Evolutionary conservation across 1,140 invertebrate genomes (phyloP), one percentile per base, ranked within the genome.

Genomic region (Sesamia nonagrioides): DNA sequence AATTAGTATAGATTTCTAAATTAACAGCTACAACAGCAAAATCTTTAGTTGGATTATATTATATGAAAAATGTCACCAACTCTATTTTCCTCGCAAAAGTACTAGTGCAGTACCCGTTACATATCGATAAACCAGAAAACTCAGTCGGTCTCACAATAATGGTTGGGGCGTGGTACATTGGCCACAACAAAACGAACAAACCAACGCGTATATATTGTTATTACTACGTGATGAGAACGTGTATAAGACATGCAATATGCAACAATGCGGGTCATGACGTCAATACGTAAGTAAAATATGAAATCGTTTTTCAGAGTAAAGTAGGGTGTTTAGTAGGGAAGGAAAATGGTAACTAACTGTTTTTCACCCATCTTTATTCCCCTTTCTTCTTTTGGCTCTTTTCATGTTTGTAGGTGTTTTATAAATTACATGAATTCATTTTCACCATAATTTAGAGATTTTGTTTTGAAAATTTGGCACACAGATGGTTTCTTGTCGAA

Each of bases 181-280:
- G 73, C 71, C 66, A 77, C 74, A 50, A 90, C 85, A 91, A 92
- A 91, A 91, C 88, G 87, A 89, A 86, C 77, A 6, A 27, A 74
- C 33, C 71, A 60, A 58, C 42, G 42, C 45, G 66, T 45, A 27
- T 92, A 93, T 91, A 91, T 91, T 88, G 89, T 90, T 91, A 90
- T 91, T 90, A 90, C 82, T 60, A 92, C 86, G 86, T 89, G 87
- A 92, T 87, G 89, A 87, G 89, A 89, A 88, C 84, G 68, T 83
- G 83, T 85, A 52, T 37, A 27, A 13, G 18, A 33, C 66, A 27
- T 33, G 21, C 66, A 13, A 50, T 48, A n/a, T 48, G 35, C 66
- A 27, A 69, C 33, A 33, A 42, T 50, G 42, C 21, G 13, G 11
- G 6, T 1, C 27, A 8, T 50, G 40, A 50, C 17, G 21, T 69